Evolutionary conservation across 1,140 invertebrate species (phyloP).

Genomic region (Saccostrea echinata): DNA sequence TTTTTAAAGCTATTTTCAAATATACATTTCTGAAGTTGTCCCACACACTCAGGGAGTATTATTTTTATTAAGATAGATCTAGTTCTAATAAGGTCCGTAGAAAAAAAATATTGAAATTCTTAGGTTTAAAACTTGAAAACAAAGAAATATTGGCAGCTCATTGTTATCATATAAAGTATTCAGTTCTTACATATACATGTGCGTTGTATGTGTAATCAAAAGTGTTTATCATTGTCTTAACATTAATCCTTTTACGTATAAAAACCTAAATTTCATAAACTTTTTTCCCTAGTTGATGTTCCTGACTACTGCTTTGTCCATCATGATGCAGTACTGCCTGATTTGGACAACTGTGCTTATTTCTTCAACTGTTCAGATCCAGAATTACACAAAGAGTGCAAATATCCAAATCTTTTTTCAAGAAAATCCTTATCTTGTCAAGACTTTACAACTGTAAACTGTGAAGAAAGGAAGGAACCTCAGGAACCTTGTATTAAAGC

Average conservation of each 20-base stretch:
- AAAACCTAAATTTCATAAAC: conserved; percentile 1
- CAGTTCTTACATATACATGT: too few species aligned
- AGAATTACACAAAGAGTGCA: conserved; percentile 51
- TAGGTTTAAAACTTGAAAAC: too few species aligned
- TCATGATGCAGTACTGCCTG: conserved; percentile 48
- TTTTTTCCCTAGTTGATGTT: conserved; percentile 46
- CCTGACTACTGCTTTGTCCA: conserved; percentile 46
- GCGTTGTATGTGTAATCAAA: too few species aligned
- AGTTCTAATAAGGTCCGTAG: too few species aligned
- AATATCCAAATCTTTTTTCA: conserved; percentile 67
- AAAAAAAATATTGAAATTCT: too few species aligned
- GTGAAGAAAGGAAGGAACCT: conserved; percentile 65
- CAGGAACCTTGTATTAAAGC: conserved; percentile 67
- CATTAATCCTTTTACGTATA: conserved; percentile 13
- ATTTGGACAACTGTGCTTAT: conserved; percentile 66
- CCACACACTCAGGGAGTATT: too few species aligned
- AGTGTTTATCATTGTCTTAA: too few species aligned
- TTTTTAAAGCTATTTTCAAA: too few species aligned
- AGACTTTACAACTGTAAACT: conserved; percentile 61
- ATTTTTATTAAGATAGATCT: too few species aligned
- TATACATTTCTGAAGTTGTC: too few species aligned
- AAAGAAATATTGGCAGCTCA: too few species aligned
- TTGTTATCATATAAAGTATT: too few species aligned
- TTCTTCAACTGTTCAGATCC: conserved; percentile 66
- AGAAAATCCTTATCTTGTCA: conserved; percentile 57